Conservation (phyloP, 2,113 vertebrate genomes). For the Ptychochromis oligacanthus region DNA sequence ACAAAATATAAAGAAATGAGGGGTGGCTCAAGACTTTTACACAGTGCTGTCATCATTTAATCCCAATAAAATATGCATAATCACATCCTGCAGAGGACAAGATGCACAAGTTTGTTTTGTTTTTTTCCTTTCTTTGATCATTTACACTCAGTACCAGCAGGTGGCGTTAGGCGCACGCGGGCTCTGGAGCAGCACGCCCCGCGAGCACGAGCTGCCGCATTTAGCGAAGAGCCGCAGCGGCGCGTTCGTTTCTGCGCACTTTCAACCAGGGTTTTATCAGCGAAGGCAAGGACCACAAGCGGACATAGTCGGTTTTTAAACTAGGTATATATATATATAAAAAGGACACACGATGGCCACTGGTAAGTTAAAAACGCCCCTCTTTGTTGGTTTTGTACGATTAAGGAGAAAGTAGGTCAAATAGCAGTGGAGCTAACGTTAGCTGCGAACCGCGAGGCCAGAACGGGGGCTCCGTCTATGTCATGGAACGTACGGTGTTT, state of each 20-base stretch:
- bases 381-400: too few species aligned
- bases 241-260: conserved; percentile 36
- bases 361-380: conserved; percentile 58
- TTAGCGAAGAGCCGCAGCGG: conserved; percentile 65
- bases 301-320: conserved; percentile 47
- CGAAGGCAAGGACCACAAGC: conserved; percentile 3
- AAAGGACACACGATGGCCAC: conserved; percentile 75
- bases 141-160: conserved; percentile 14
- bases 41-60: background rate
- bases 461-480: conserved; percentile 44
- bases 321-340: background rate
- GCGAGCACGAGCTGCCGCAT: background rate
- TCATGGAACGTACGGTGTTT: background rate
- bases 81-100: background rate
- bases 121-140: background rate
- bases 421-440: conserved; percentile 19
- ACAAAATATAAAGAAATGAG: background rate
- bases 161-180: background rate
- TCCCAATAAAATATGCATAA: background rate
- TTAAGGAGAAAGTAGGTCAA: background rate
- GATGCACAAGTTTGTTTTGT: too few species aligned
- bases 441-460: conserved; percentile 55
- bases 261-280: conserved; percentile 55
- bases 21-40: background rate
- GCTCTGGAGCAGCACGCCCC: background rate